phyloP scores from a whole-genome alignment of 1,140 invertebrate genomes.

The Hylaeus volcanicus region DNA sequence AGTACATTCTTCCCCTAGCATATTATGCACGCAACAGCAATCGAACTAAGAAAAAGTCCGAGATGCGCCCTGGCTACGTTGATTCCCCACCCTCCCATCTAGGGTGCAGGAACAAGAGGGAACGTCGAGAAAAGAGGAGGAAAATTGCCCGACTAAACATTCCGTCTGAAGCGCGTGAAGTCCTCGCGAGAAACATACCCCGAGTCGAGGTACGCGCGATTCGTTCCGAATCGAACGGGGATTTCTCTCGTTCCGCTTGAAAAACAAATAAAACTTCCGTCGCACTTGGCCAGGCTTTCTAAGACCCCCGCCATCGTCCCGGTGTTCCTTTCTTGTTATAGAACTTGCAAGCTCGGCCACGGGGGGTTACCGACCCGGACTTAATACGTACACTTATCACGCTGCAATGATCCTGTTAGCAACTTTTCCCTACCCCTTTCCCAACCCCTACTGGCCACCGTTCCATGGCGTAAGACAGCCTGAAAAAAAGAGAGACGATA shows the following conservation, averaged over 20 bases:
- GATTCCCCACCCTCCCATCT: neutral
- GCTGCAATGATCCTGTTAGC: conserved; percentile 77
- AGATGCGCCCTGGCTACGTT: neutral
- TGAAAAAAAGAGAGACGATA: conserved; percentile 62
- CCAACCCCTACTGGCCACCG: neutral
- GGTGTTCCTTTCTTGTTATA: conserved; percentile 30
- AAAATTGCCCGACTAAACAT: neutral
- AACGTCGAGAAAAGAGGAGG: neutral
- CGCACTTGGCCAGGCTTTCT: conserved; percentile 67
- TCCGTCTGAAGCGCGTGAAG: neutral
- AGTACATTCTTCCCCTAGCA: too few species aligned
- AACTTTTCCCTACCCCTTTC: conserved; percentile 65
- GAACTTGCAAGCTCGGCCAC: conserved; percentile 14
- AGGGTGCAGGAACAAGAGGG: neutral
- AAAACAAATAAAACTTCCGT: conserved; percentile 57
- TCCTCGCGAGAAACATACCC: neutral
- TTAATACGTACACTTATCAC: conserved; percentile 78
- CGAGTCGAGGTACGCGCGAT: neutral
- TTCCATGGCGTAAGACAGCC: neutral
- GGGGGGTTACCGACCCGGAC: conserved; percentile 69
- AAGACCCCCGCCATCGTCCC: conserved; percentile 43
- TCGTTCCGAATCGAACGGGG: conserved; percentile 17
- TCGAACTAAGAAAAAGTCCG: too few species aligned
- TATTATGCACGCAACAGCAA: too few species aligned
- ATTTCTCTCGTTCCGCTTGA: conserved; percentile 18